Conservation (phyloP, 2,888 invertebrate species). For the Thereva unica region DNA sequence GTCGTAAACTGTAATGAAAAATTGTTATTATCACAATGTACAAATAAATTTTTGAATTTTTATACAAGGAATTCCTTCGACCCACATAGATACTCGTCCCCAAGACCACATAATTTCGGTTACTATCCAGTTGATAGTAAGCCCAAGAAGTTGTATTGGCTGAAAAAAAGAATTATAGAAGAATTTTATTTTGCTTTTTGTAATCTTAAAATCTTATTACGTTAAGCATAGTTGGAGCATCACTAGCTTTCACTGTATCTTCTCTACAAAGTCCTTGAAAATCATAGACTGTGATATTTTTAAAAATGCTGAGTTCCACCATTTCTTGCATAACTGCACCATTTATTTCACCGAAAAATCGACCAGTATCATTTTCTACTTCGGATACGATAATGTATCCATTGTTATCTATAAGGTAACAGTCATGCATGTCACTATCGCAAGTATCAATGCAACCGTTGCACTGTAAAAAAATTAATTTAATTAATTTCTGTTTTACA, state of each 20-base stretch:
- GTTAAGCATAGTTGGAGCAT: constrained; percentile 49
- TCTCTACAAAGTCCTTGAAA: constrained; percentile 79
- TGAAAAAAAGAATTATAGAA: constrained; percentile 47
- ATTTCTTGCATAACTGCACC: constrained; percentile 77
- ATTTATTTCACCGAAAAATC: constrained; percentile 84
- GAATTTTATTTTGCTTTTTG: not conserved
- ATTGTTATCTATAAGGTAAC: constrained; percentile 90
- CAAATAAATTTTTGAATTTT: constrained; percentile 12
- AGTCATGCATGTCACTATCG: constrained; percentile 68
- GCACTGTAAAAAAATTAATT: constrained; percentile 53
- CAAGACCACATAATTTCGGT: constrained; percentile 55
- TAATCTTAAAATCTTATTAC: constrained; percentile 45
- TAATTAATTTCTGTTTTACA: not conserved
- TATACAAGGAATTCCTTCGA: constrained; percentile 55
- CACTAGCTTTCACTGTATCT: constrained; percentile 52
- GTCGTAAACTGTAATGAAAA: constrained; percentile 48
- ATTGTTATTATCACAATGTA: constrained; percentile 13
- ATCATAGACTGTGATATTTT: constrained; percentile 78
- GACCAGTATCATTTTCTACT: constrained; percentile 70
- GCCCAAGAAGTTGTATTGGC: constrained; percentile 57
- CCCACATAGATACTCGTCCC: constrained; percentile 54
- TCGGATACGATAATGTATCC: constrained; percentile 80
- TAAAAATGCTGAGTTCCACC: constrained; percentile 72
- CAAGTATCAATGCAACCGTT: constrained; percentile 63
- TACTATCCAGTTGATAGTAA: constrained; percentile 59